Evolutionary conservation across 2,888 invertebrate species (phyloP).

Genomic region (Leptopilina drosophilae): DNA sequence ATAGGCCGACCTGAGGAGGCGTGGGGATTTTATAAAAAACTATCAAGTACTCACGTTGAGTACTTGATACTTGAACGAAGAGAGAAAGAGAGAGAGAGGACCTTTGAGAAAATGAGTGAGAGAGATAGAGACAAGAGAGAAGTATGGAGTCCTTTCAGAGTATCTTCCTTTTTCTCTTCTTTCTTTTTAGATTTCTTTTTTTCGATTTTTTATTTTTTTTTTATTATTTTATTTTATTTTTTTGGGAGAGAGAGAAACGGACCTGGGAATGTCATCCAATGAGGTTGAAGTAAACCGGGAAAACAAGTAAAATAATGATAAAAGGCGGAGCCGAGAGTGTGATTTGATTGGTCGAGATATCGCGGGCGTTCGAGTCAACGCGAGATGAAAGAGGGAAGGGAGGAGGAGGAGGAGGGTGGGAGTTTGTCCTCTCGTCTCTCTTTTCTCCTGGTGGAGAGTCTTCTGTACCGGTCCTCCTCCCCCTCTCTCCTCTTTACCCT

Average conservation of each 20-base stretch:
- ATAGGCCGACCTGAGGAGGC: too few relatives aligned
- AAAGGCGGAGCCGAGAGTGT: constrained; percentile 77
- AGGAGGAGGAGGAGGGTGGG: constrained; percentile 50
- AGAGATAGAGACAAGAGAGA: constrained; percentile 45
- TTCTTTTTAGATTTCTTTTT: constrained; percentile 57
- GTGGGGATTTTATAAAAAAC: too few relatives aligned
- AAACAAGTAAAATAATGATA: constrained; percentile 78
- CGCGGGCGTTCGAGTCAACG: constrained; percentile 75
- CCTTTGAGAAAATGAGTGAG: too few relatives aligned
- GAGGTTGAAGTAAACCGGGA: constrained; percentile 75
- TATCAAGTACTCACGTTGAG: constrained; percentile 55
- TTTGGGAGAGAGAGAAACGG: constrained; percentile 51
- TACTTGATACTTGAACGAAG: constrained; percentile 45
- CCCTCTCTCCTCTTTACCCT: constrained; percentile 47
- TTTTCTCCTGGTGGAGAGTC: constrained; percentile 50
- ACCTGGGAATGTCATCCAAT: constrained; percentile 76
- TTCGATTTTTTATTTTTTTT: too few relatives aligned
- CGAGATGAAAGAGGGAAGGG: constrained; percentile 58
- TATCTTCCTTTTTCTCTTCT: constrained; percentile 35
- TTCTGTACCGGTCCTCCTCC: constrained; percentile 46
- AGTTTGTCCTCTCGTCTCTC: constrained; percentile 65
- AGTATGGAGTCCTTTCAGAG: constrained; percentile 65
- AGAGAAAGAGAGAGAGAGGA: too few relatives aligned
- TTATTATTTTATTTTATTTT: too few relatives aligned
- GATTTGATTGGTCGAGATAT: constrained; percentile 77